phyloP scores from a whole-genome alignment of 2,888 invertebrate genomes.

The Heterodera filipjevi region DNA sequence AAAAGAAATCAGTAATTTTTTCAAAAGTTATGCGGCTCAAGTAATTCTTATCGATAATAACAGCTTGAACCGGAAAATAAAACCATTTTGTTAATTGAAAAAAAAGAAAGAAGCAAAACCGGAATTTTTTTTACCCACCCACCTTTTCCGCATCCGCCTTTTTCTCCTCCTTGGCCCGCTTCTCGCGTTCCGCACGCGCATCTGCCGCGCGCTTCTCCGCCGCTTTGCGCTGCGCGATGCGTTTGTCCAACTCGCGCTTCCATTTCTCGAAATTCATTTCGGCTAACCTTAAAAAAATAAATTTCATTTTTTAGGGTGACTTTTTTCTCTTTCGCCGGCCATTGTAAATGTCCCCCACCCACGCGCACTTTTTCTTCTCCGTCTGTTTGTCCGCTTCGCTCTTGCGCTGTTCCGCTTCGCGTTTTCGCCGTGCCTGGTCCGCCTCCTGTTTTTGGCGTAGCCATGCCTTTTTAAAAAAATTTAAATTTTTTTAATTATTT shows the following conservation, averaged over 20 bases:
- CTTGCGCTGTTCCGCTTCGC: neutral
- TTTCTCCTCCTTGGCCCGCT: constrained; percentile 28
- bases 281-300: constrained; percentile 27
- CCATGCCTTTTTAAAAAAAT: too few species aligned
- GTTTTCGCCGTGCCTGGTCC: neutral
- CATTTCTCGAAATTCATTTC: constrained; percentile 39
- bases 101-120: too few species aligned
- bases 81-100: too few species aligned
- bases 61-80: too few species aligned
- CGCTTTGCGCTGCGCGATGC: constrained; percentile 29
- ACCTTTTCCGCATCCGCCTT: constrained; percentile 36
- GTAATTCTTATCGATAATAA: too few species aligned
- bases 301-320: neutral
- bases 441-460: neutral
- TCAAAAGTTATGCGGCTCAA: too few species aligned
- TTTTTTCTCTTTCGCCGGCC: too few species aligned
- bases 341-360: too few species aligned
- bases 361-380: neutral
- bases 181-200: constrained; percentile 28
- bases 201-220: constrained; percentile 24
- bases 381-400: neutral
- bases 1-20: too few species aligned
- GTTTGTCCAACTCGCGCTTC: constrained; percentile 39
- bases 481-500: too few species aligned
- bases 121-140: neutral